Percentiles rank a stretch among this genome's conserved stretches.
These are phyloP conservation scores for Micrasema longulum DNA, from an alignment of 1,140 invertebrate genomes.

Conservation along the genomic window DNA sequence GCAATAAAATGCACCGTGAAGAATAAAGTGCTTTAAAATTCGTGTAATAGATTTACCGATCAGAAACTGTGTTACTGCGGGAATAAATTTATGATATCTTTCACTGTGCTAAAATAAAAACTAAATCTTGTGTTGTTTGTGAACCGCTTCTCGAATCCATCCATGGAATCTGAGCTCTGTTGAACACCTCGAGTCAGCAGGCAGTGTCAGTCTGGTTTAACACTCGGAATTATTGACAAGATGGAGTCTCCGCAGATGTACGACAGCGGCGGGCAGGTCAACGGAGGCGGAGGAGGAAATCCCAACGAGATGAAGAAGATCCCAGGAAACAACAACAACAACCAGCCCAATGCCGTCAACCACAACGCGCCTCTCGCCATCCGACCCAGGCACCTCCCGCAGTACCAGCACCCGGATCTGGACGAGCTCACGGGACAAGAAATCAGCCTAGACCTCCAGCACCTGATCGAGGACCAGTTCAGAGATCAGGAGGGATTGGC, in stretches of 20 bases:
- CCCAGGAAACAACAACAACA: constrained; percentile 56
- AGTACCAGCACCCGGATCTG: constrained; percentile 80
- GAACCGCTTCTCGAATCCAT: neutral
- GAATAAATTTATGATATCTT: too few relatives aligned
- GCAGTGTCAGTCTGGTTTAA: too few relatives aligned
- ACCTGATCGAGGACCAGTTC: constrained; percentile 91
- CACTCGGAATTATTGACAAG: constrained; percentile 40
- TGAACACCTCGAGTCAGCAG: too few relatives aligned
- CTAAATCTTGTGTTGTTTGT: too few relatives aligned
- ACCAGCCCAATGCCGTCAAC: constrained; percentile 57
- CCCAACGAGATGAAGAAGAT: constrained; percentile 61
- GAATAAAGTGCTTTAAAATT: neutral
- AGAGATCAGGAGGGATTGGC: constrained; percentile 77
- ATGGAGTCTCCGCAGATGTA: constrained; percentile 82
- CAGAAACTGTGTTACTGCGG: too few relatives aligned
- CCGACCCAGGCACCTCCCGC: constrained; percentile 64
- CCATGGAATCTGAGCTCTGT: neutral
- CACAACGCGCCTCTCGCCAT: constrained; percentile 57
- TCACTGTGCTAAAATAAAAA: too few relatives aligned
- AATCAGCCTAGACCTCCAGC: constrained; percentile 88
- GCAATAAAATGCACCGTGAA: constrained; percentile 13
- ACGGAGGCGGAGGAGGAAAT: constrained; percentile 59
- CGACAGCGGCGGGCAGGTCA: constrained; percentile 62
- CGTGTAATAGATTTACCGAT: constrained; percentile 13
- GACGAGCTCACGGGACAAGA: constrained; percentile 89